Percentiles rank a stretch among this genome's conserved stretches.
Evolutionary conservation across 2,113 vertebrate genomes (phyloP).

Genomic region (Coptodon rendalli): DNA sequence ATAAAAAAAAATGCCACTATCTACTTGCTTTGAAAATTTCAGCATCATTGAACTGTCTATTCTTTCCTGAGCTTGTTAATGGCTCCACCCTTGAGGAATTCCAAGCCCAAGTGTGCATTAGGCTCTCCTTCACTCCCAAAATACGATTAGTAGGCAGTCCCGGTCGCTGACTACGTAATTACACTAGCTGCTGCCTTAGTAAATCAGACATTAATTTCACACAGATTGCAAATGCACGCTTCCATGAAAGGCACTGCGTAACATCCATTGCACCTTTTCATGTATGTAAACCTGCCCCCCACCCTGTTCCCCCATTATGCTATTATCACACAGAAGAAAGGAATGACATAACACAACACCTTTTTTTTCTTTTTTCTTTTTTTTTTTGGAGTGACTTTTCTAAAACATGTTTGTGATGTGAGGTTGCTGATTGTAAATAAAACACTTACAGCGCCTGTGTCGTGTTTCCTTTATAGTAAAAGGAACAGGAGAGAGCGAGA

Average conservation of each 20-base stretch:
- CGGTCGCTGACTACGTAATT: slow-evolving; percentile 36
- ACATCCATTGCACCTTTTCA: background rate
- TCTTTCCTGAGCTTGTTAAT: slow-evolving; percentile 22
- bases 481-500: background rate
- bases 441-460: background rate
- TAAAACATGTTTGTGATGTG: background rate
- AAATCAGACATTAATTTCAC: slow-evolving; percentile 49
- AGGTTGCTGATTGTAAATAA: background rate
- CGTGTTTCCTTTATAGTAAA: background rate
- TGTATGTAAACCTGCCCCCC: background rate
- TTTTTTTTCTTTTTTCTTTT: background rate
- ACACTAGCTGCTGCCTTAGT: slow-evolving; percentile 24
- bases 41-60: background rate
- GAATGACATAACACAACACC: background rate
- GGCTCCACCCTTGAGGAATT: slow-evolving; percentile 20
- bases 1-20: background rate
- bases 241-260: slow-evolving; percentile 29
- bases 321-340: background rate
- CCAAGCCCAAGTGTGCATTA: background rate
- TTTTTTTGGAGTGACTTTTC: background rate
- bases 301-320: background rate
- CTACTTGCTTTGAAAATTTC: background rate
- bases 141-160: slow-evolving; percentile 35
- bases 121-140: slow-evolving; percentile 17
- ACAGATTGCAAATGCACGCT: slow-evolving; percentile 33